A percentile compares a stretch with the other conserved stretches of the same genome.
Evolutionary conservation across 1,140 invertebrate species (phyloP).

Genomic region (Macrocentrus cingulum): DNA sequence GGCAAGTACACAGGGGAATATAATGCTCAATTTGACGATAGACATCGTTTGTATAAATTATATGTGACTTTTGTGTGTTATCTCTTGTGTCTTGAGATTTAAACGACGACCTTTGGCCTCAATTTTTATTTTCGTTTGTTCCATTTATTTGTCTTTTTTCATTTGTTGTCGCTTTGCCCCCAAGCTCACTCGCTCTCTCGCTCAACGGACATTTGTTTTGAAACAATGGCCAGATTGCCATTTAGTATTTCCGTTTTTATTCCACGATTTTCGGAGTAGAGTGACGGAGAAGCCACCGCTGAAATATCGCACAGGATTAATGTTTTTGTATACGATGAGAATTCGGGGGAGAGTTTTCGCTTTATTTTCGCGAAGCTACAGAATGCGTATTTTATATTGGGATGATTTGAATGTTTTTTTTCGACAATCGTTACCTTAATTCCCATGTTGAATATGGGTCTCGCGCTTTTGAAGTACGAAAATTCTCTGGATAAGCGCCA

Average conservation of each 20-base stretch:
- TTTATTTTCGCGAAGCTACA: too few species aligned
- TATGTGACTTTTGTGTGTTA: not conserved
- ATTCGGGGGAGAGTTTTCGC: too few species aligned
- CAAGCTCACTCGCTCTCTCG: conserved; percentile 2
- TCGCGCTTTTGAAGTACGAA: not conserved
- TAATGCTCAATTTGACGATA: too few species aligned
- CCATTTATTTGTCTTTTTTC: conserved; percentile 3
- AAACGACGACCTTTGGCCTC: not conserved
- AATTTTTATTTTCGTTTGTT: conserved; percentile 11
- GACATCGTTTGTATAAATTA: not conserved
- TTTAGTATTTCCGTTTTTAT: conserved; percentile 6
- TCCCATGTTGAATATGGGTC: not conserved
- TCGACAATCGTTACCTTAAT: too few species aligned
- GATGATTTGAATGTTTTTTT: too few species aligned
- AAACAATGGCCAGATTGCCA: conserved; percentile 14
- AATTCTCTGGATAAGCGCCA: conserved; percentile 20
- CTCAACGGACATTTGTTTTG: not conserved
- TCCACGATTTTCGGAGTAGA: conserved; percentile 4
- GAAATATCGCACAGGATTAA: not conserved
- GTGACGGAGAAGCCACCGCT: not conserved
- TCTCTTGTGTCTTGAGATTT: not conserved
- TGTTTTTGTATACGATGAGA: not conserved
- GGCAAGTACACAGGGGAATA: not conserved
- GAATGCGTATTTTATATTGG: not conserved
- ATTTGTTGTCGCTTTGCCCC: too few species aligned